These are phyloP conservation scores for Equus przewalskii DNA, from an alignment of 2,113 vertebrate genomes.

Conservation along the genomic window DNA sequence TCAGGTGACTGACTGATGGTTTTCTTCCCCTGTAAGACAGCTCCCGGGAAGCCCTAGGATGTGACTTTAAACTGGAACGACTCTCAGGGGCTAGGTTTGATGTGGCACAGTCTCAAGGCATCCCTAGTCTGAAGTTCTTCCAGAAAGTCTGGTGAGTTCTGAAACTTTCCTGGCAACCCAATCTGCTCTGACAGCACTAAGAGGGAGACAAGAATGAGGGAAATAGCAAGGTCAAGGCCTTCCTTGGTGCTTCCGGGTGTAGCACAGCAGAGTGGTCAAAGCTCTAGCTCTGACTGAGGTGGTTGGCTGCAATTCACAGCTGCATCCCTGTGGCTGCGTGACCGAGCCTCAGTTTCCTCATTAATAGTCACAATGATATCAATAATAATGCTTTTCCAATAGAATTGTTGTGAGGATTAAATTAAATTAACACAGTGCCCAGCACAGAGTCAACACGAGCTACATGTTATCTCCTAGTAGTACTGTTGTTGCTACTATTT, in stretches of 20 bases:
- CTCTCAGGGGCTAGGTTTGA: background rate
- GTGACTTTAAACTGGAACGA: conserved; percentile 5
- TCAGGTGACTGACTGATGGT: conserved; percentile 1
- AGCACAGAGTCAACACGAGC: background rate
- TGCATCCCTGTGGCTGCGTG: background rate
- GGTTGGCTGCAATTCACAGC: background rate
- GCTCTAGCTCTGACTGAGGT: background rate
- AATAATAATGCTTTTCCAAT: background rate
- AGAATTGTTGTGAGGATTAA: background rate
- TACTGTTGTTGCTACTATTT: background rate
- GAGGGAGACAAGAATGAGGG: background rate
- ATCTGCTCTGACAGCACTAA: background rate
- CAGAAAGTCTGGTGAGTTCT: conserved; percentile 22
- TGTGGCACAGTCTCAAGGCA: background rate
- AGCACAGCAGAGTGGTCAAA: background rate
- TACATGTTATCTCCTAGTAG: background rate
- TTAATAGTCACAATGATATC: background rate
- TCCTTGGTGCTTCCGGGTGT: background rate
- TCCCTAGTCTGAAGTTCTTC: conserved; percentile 42
- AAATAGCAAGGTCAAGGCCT: background rate
- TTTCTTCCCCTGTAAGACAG: background rate
- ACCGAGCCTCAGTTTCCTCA: background rate
- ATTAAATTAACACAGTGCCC: background rate
- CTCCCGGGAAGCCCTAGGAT: background rate
- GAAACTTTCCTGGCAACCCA: background rate